These are phyloP conservation scores for Baccha elongata DNA, from an alignment of 2,888 invertebrate genomes.

Conservation along the genomic window DNA sequence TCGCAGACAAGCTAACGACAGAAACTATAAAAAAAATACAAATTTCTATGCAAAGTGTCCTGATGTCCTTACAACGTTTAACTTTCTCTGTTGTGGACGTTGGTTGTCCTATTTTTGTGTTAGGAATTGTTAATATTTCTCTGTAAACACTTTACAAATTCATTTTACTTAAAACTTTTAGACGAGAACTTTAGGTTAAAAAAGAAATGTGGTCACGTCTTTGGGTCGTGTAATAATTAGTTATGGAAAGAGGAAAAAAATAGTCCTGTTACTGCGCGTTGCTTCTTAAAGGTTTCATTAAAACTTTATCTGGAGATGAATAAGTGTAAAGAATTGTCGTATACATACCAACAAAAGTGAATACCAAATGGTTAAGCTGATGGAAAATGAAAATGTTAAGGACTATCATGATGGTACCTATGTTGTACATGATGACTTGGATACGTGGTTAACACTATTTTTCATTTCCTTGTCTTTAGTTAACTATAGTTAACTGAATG, in stretches of 20 bases:
- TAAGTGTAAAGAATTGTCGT: neutral
- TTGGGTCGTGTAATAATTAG: constrained; percentile 66
- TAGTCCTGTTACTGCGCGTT: constrained; percentile 15
- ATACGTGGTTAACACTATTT: constrained; percentile 64
- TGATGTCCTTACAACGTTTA: constrained; percentile 38
- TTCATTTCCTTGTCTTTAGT: constrained; percentile 33
- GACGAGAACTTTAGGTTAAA: constrained; percentile 2
- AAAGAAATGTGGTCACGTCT: constrained; percentile 58
- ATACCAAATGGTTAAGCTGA: too few relatives aligned
- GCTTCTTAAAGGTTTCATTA: constrained; percentile 63
- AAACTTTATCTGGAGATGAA: constrained; percentile 45
- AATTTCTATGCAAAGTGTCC: constrained; percentile 48
- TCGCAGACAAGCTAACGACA: neutral
- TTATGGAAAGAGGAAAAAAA: constrained; percentile 24
- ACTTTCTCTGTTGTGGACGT: constrained; percentile 21
- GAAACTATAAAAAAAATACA: neutral
- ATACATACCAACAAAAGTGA: too few relatives aligned
- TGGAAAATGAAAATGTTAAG: constrained; percentile 45
- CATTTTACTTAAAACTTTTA: constrained; percentile 29
- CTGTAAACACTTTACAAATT: constrained; percentile 42
- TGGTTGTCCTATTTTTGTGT: constrained; percentile 8
- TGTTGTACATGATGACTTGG: constrained; percentile 55
- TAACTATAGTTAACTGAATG: constrained; percentile 7
- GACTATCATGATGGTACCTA: constrained; percentile 24
- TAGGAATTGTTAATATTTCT: constrained; percentile 61